Evolutionary conservation across 2,113 vertebrate genomes (phyloP).

Genomic region (Catharus fuscescens): DNA sequence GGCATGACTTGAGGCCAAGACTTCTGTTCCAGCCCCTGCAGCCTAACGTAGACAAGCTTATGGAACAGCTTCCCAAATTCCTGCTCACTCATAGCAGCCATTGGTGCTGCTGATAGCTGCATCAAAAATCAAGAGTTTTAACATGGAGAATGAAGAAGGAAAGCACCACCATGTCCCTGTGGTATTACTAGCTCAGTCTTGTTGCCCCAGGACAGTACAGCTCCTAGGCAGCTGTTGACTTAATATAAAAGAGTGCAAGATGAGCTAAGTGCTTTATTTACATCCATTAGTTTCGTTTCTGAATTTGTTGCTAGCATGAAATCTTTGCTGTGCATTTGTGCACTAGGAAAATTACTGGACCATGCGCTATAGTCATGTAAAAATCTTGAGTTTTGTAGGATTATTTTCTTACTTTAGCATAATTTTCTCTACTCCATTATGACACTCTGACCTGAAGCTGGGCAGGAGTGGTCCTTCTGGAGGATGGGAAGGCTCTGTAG

Average conservation of each 20-base stretch:
- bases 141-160: background rate
- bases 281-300: background rate
- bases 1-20: background rate
- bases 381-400: background rate
- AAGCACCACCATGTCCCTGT: rapidly evolving
- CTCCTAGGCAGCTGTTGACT: background rate
- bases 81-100: background rate
- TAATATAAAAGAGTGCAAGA: background rate
- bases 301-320: background rate
- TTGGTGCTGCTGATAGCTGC: background rate
- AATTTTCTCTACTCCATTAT: background rate
- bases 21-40: background rate
- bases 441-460: background rate
- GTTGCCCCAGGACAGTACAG: background rate
- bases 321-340: background rate
- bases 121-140: background rate
- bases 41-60: background rate
- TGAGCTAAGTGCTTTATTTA: background rate
- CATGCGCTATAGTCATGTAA: rapidly evolving
- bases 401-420: background rate
- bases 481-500: background rate
- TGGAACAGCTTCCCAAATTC: background rate
- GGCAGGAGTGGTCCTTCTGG: background rate
- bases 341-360: background rate
- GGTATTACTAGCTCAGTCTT: background rate